Evolutionary conservation across 35 echinoderm and acorn worm species (phyloP).

Genomic region (Strongylocentrotus purpuratus): DNA sequence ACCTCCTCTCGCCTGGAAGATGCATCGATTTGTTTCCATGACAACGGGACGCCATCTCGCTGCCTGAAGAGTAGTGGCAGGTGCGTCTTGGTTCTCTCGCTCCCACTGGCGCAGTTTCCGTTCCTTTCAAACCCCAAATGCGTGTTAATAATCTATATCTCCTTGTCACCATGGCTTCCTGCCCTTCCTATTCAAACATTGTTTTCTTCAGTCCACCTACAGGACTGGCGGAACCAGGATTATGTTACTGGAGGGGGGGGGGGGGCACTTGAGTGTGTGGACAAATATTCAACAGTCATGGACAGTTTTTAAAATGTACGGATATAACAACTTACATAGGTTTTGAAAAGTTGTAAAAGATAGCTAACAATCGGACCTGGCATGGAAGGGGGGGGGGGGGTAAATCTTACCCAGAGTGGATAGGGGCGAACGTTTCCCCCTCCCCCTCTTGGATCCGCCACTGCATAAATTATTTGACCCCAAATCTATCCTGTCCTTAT

Average conservation of each 20-base stretch:
- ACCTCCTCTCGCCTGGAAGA: not conserved
- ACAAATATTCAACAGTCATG: too few relatives aligned
- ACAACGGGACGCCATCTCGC: slow-evolving; percentile 17
- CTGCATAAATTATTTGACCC: too few relatives aligned
- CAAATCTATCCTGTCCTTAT: too few relatives aligned
- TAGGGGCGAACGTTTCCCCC: too few relatives aligned
- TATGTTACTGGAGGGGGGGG: not conserved
- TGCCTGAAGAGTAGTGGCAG: not conserved
- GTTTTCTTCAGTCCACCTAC: not conserved
- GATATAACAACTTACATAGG: too few relatives aligned
- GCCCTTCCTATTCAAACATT: not conserved
- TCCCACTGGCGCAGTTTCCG: not conserved
- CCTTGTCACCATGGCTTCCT: not conserved
- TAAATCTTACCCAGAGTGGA: too few relatives aligned
- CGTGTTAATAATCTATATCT: slow-evolving; percentile 22
- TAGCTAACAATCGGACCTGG: too few relatives aligned
- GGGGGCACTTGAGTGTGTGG: not conserved
- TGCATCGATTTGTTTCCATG: not conserved
- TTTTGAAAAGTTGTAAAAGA: too few relatives aligned
- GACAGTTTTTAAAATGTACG: too few relatives aligned
- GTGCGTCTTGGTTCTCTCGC: not conserved
- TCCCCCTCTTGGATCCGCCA: too few relatives aligned
- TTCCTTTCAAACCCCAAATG: not conserved
- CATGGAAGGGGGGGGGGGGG: not conserved
- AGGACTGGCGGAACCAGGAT: not conserved